phyloP scores from a whole-genome alignment of 2,113 vertebrate genomes.

The Cyanoramphus novaezelandiae region DNA sequence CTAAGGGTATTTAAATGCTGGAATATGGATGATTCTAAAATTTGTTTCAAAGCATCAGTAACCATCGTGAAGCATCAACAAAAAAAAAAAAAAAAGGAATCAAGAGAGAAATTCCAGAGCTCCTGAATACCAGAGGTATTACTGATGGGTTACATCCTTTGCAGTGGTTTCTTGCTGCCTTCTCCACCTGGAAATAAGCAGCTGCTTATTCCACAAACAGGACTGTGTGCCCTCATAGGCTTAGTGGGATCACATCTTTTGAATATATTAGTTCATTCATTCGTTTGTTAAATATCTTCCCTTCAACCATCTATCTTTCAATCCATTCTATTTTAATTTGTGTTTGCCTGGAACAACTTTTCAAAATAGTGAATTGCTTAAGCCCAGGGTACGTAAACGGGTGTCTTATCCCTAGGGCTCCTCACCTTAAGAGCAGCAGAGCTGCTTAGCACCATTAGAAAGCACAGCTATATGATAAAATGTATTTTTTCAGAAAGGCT shows the following conservation, averaged over 20 bases:
- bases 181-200: not conserved
- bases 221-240: not conserved
- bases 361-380: not conserved
- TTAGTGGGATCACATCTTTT: not conserved
- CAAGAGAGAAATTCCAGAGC: not conserved
- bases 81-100: not conserved
- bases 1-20: not conserved
- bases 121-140: not conserved
- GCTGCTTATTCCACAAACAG: not conserved
- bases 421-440: not conserved
- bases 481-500: not conserved
- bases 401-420: not conserved
- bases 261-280: not conserved
- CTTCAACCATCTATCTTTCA: not conserved
- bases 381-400: not conserved
- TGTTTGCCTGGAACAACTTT: not conserved
- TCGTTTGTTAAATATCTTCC: not conserved
- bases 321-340: not conserved
- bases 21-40: not conserved
- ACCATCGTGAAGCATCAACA: not conserved
- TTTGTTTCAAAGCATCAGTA: not conserved
- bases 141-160: not conserved
- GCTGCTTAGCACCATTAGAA: not conserved
- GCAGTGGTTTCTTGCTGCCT: fast-evolving
- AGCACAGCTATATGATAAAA: not conserved